phyloP scores from a whole-genome alignment of 2,888 invertebrate genomes.

The Rhingia campestris region DNA sequence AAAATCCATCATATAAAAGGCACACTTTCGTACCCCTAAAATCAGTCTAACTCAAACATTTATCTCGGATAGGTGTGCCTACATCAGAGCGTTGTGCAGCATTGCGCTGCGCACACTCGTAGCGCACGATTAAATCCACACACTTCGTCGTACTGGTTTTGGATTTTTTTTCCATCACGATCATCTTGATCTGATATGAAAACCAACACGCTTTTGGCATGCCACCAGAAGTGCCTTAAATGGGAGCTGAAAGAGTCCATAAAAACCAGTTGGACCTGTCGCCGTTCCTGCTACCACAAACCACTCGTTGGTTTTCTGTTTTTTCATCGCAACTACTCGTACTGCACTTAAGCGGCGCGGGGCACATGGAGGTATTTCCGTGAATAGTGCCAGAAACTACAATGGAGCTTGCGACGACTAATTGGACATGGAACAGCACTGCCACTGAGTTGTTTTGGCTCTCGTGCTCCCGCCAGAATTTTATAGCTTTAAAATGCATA shows the following conservation, averaged over 20 bases:
- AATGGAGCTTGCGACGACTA: conserved; percentile 55
- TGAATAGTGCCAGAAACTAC: conserved; percentile 45
- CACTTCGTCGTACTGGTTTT: conserved; percentile 61
- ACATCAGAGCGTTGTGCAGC: conserved; percentile 45
- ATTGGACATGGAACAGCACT: conserved; percentile 64
- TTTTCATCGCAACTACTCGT: conserved; percentile 17
- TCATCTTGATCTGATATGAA: conserved; percentile 66
- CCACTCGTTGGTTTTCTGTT: conserved; percentile 16
- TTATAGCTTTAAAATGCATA: conserved; percentile 61
- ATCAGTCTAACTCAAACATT: conserved; percentile 70
- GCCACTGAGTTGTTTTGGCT: not conserved
- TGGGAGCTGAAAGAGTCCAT: conserved; percentile 61
- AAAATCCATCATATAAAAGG: conserved; percentile 52
- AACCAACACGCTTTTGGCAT: conserved; percentile 73
- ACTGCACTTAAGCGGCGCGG: conserved; percentile 6
- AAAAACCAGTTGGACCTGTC: conserved; percentile 73
- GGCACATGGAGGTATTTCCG: conserved; percentile 29
- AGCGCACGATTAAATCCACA: conserved; percentile 54
- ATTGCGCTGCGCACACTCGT: conserved; percentile 49
- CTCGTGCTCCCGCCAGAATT: conserved; percentile 42
- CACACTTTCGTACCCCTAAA: conserved; percentile 52
- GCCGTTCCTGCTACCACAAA: conserved; percentile 56
- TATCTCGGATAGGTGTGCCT: conserved; percentile 43
- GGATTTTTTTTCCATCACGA: conserved; percentile 35
- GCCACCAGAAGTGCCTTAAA: conserved; percentile 73